These are phyloP conservation scores for Hirtodrosophila alboralis DNA, from an alignment of 2,888 invertebrate species.

Conservation along the genomic window DNA sequence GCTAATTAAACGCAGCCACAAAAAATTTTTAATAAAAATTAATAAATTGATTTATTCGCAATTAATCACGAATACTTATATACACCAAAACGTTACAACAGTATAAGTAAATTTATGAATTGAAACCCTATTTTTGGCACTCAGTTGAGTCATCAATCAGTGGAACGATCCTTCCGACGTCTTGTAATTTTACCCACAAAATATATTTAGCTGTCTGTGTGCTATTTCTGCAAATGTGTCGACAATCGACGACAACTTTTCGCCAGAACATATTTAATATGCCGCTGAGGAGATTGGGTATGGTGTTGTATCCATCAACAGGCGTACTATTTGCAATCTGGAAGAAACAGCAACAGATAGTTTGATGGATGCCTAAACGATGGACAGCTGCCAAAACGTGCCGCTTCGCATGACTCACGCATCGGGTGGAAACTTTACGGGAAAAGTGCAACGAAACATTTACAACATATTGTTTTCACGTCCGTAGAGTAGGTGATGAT, in stretches of 20 bases:
- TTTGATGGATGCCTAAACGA: constrained; percentile 30
- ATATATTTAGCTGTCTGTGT: constrained; percentile 23
- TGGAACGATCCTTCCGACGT: constrained; percentile 20
- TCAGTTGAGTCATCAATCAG: constrained; percentile 45
- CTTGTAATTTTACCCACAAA: constrained; percentile 40
- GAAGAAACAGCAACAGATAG: constrained; percentile 36
- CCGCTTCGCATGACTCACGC: constrained; percentile 67
- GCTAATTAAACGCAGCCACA: too few species aligned
- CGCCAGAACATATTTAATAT: constrained; percentile 66
- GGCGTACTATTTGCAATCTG: constrained; percentile 51
- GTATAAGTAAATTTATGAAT: too few species aligned
- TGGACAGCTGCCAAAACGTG: constrained; percentile 63
- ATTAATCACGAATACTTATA: too few species aligned
- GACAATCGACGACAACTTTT: constrained; percentile 65
- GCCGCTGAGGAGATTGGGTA: constrained; percentile 10
- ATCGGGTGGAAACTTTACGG: constrained; percentile 49
- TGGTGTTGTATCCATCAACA: constrained; percentile 70
- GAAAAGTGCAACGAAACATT: constrained; percentile 18
- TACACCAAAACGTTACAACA: too few species aligned
- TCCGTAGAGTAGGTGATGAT: constrained; percentile 34
- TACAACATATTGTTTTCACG: constrained; percentile 10
- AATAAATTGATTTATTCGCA: too few species aligned
- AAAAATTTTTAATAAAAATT: too few species aligned
- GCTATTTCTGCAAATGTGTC: constrained; percentile 60
- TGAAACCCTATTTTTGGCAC: too few species aligned